phyloP scores from a whole-genome alignment of 1,140 invertebrate species.

The Zaprionus ghesquierei region DNA sequence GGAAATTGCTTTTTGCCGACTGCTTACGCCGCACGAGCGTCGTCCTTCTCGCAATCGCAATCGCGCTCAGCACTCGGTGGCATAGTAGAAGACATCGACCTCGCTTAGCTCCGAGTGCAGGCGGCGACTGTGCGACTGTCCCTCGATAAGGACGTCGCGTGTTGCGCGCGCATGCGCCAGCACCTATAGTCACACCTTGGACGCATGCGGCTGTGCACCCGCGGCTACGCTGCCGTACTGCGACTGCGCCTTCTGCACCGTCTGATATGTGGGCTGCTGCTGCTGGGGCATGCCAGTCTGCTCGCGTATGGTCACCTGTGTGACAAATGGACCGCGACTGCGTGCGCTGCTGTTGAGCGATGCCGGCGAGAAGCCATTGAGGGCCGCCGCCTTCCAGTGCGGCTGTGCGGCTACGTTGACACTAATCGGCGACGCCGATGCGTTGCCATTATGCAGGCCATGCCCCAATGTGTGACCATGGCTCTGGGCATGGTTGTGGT shows the following conservation, averaged over 20 bases:
- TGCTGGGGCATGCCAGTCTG: conserved; percentile 46
- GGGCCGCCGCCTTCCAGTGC: conserved; percentile 71
- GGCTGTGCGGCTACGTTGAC: conserved; percentile 57
- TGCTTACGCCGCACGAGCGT: conserved; percentile 18
- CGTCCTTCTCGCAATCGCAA: background rate
- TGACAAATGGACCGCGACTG: conserved; percentile 84
- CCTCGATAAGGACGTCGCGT: conserved; percentile 55
- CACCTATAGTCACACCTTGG: conserved; percentile 82
- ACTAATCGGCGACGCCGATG: conserved; percentile 62
- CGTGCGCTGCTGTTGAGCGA: conserved; percentile 77
- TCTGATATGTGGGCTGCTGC: conserved; percentile 73
- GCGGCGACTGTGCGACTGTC: background rate
- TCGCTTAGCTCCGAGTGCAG: conserved; percentile 46
- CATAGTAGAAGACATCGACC: conserved; percentile 78
- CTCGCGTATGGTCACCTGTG: conserved; percentile 84
- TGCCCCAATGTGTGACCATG: background rate
- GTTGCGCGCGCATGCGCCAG: conserved; percentile 75
- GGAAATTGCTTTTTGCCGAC: conserved; percentile 29
- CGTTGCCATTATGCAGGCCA: conserved; percentile 23
- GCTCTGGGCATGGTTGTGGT: conserved; percentile 8
- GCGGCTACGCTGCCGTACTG: conserved; percentile 56
- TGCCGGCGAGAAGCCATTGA: conserved; percentile 71
- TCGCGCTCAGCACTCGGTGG: conserved; percentile 71
- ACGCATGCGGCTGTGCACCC: conserved; percentile 74
- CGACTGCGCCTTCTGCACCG: conserved; percentile 61